Percentiles rank a stretch among this genome's conserved stretches.
Evolutionary conservation across 2,888 invertebrate genomes (phyloP).

Genomic region (Stenichneumon culpator): DNA sequence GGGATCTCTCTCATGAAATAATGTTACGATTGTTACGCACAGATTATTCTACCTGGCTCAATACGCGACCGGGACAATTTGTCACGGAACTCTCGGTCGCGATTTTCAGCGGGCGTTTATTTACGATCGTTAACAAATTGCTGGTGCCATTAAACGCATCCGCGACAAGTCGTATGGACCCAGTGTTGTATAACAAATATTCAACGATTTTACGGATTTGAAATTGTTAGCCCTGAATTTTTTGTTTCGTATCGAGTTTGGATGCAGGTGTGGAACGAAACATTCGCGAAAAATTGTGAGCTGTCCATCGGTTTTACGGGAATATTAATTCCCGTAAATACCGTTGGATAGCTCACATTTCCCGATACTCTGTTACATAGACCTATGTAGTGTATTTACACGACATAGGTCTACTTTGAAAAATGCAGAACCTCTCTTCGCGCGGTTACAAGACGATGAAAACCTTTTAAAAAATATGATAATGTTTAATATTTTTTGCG

Average conservation of each 20-base stretch:
- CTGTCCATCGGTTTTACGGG: no score
- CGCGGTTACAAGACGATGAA: no score
- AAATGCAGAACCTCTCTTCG: no score
- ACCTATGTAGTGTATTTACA: no score
- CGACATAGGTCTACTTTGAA: no score
- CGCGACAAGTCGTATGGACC: background rate
- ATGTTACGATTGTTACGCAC: background rate
- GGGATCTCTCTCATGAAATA: background rate
- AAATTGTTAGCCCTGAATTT: background rate
- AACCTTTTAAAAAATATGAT: no score
- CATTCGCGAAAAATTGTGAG: background rate
- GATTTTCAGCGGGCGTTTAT: background rate
- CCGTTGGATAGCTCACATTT: no score
- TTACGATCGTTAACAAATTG: background rate
- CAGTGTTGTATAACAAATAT: background rate
- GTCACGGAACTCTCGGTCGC: background rate
- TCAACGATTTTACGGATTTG: background rate
- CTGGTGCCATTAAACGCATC: background rate
- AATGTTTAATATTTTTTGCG: no score
- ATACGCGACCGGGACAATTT: background rate
- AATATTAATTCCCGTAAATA: no score
- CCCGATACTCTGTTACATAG: no score
- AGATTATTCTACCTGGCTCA: background rate
- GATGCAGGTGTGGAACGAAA: background rate
- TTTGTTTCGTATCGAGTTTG: background rate